Base-by-base conservation (phyloP, 1,140 invertebrate genomes). In the Oscheius sp. region DNA sequence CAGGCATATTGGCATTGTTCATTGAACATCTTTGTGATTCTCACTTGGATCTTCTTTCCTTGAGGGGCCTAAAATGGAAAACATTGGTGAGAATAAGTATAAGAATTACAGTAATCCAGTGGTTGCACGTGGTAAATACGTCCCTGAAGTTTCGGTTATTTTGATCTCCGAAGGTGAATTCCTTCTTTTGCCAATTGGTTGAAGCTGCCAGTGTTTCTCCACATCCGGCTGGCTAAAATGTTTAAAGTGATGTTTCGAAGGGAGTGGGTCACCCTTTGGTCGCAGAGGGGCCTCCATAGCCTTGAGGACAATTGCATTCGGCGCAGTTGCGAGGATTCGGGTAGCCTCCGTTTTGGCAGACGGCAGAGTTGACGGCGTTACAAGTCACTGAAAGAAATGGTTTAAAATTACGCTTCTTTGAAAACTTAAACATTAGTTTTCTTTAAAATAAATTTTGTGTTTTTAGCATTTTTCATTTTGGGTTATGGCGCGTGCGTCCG, bases 201-300 rank as follows among this genome's bases (percentile, higher is more conserved):
- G 69, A 63, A 10, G 69, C 69, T 15, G 42, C 29, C 59, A 71
- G 52, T 2, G 34, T 42, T n/a, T 36, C 42, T 29, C 69, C 69
- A 71, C 69, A 71, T 34, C 61, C 61, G 35, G 20, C 10, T 32
- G 61, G 61, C 61, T 63, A 10, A 34, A 63, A 15, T 32, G 10
- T 36, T 63, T n/a, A 32, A 7, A 26, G 10, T 63, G 10, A 10
- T 32, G 10, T 10, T 32, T 32, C 28, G 26, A 32, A 0, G 61
- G 26, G 26, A 52, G 28, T 42, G 38, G 38, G 10, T 58, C 64
- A 58, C 38, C 45, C 62, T 63, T 34, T 71, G 32, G 15, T 34
- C 29, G 26, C 69, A 71, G 4, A 64, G n/a, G 1, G 45, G 46
- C 69, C 69, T 31, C 59, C 69, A 34, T 61, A 71, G 20, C 69